A percentile compares a stretch with the other conserved stretches of the same genome.
Evolutionary conservation across 2,888 invertebrate genomes (phyloP).

Genomic region (Coremacera marginata): DNA sequence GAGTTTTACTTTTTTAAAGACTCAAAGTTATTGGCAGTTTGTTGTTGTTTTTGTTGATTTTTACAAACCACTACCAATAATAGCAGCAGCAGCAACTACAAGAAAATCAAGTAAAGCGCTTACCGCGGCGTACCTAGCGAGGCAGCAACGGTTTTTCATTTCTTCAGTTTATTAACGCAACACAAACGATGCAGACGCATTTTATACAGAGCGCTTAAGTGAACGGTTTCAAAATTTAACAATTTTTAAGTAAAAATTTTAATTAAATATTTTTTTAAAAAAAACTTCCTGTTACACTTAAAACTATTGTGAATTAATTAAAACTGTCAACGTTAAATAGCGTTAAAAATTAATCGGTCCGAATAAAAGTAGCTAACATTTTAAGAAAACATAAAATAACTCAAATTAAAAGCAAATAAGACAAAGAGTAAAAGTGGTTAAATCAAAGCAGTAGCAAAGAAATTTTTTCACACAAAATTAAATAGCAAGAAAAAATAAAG

Average conservation of each 20-base stretch:
- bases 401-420: neutral
- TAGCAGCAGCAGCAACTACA: conserved; percentile 2
- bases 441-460: conserved; percentile 17
- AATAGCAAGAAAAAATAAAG: conserved; percentile 16
- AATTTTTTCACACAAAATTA: conserved; percentile 22
- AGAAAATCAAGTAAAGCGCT: neutral
- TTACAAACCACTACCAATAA: conserved; percentile 6
- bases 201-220: conserved; percentile 27
- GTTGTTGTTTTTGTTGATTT: conserved; percentile 2
- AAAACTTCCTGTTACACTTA: conserved; percentile 18
- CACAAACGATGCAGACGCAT: conserved; percentile 68
- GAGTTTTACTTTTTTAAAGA: neutral
- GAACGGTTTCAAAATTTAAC: conserved; percentile 14
- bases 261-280: neutral
- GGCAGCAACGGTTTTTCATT: conserved; percentile 64
- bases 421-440: conserved; percentile 30
- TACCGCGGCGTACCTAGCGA: conserved; percentile 55
- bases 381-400: no score
- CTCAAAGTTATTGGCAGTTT: neutral
- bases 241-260: neutral
- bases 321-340: neutral
- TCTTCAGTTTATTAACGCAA: conserved; percentile 68
- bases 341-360: no score
- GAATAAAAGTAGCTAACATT: no score
- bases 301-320: neutral